phyloP scores from a whole-genome alignment of 2,797 vertebrate species.

The Zalophus californianus region DNA sequence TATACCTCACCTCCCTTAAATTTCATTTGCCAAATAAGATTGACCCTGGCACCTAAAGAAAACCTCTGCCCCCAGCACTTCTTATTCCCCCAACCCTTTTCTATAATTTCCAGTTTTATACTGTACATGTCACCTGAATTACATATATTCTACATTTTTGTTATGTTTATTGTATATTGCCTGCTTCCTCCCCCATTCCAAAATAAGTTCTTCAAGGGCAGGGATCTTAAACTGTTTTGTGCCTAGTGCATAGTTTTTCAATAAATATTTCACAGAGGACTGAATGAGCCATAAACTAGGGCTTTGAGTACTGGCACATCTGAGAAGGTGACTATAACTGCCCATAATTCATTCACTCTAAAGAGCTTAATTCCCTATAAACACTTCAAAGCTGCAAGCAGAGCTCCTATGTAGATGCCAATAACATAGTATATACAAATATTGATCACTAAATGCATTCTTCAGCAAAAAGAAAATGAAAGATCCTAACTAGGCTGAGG shows the following conservation, averaged over 20 bases:
- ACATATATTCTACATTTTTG: neutral
- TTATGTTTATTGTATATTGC: neutral
- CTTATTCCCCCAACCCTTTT: neutral
- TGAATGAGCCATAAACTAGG: neutral
- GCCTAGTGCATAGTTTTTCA: neutral
- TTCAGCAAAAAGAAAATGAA: neutral
- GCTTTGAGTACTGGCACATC: neutral
- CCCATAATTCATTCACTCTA: neutral
- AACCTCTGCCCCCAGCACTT: neutral
- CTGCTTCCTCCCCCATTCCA: neutral
- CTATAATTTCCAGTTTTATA: neutral
- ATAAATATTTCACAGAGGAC: neutral
- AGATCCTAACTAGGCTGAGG: neutral
- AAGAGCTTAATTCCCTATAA: neutral
- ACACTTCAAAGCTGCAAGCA: neutral
- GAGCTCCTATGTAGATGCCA: neutral
- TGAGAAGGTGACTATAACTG: neutral
- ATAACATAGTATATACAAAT: neutral
- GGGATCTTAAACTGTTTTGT: neutral
- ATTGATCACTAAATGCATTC: constrained; percentile 3
- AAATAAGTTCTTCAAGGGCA: neutral
- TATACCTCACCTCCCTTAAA: neutral
- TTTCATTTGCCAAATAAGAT: constrained; percentile 17
- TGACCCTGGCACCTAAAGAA: neutral
- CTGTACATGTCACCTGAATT: neutral